phyloP scores from a whole-genome alignment of 2,888 invertebrate genomes.

The Platynereis dumerilii region DNA sequence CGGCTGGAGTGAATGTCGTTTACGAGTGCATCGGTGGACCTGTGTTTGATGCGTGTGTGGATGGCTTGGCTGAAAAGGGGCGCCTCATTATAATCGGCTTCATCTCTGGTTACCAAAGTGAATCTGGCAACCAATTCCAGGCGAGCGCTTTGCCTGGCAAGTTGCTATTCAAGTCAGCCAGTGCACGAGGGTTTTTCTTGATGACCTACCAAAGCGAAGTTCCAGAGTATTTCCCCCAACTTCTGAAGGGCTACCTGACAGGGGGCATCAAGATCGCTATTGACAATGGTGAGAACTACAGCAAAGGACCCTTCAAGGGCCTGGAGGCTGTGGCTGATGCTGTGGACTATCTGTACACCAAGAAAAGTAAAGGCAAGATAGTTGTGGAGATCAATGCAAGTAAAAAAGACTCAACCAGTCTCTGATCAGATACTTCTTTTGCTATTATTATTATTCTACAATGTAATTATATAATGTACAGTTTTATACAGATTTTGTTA shows the following conservation, averaged over 20 bases:
- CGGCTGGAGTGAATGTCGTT: slow-evolving; percentile 57
- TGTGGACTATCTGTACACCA: slow-evolving; percentile 53
- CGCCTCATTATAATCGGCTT: slow-evolving; percentile 59
- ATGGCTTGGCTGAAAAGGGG: slow-evolving; percentile 56
- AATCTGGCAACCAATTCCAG: slow-evolving; percentile 37
- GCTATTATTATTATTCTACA: too few species aligned
- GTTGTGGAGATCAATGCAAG: slow-evolving; percentile 55
- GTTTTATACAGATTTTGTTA: too few species aligned
- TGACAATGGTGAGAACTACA: slow-evolving; percentile 45
- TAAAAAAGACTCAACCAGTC: too few species aligned
- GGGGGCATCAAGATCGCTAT: slow-evolving; percentile 46
- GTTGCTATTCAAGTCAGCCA: slow-evolving; percentile 52
- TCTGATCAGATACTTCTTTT: too few species aligned
- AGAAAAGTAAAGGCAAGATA: slow-evolving; percentile 55
- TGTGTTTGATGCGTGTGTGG: slow-evolving; percentile 54
- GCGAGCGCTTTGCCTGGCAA: slow-evolving; percentile 19
- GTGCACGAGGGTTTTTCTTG: slow-evolving; percentile 55
- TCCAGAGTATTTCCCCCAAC: slow-evolving; percentile 41
- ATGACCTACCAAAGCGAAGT: slow-evolving; percentile 41
- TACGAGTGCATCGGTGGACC: slow-evolving; percentile 59
- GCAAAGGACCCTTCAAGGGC: slow-evolving; percentile 49
- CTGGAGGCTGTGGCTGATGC: slow-evolving; percentile 51
- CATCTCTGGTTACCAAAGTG: slow-evolving; percentile 56
- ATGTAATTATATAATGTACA: too few species aligned
- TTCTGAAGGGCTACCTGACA: slow-evolving; percentile 39